Conservation (phyloP, 2,113 vertebrate species). For the Cromileptes altivelis region DNA sequence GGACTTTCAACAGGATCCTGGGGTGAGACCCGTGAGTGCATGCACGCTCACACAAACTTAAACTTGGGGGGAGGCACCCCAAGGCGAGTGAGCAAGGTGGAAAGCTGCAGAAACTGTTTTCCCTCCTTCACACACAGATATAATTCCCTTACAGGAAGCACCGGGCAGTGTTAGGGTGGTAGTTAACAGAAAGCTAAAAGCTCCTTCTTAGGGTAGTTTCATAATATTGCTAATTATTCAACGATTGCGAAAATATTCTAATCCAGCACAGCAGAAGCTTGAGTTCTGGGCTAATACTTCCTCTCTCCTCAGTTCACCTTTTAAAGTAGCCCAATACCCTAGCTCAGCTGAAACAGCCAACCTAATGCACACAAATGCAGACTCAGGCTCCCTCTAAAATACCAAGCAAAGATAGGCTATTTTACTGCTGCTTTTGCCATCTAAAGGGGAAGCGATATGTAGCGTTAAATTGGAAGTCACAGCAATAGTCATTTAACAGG, state of each 20-base stretch:
- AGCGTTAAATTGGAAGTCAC: constrained; percentile 77
- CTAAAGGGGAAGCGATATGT: constrained; percentile 67
- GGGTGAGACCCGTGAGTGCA: constrained; percentile 43
- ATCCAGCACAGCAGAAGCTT: constrained; percentile 14
- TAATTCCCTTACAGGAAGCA: constrained; percentile 20
- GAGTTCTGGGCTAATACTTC: constrained; percentile 24
- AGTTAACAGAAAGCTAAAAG: constrained; percentile 36
- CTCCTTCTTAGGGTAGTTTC: constrained; percentile 23
- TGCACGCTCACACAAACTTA: constrained; percentile 30
- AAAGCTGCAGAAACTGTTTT: constrained; percentile 29
- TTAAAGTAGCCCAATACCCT: constrained; percentile 50
- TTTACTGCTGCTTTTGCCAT: constrained; percentile 66
- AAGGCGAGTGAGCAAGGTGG: constrained; percentile 32
- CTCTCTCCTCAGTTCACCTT: constrained; percentile 50
- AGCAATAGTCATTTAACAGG: constrained; percentile 74
- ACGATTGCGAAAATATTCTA: constrained; percentile 19
- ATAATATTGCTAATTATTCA: constrained; percentile 55
- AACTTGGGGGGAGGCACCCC: constrained; percentile 39
- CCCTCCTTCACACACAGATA: constrained; percentile 1
- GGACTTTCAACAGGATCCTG: constrained; percentile 48
- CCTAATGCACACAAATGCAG: constrained; percentile 68
- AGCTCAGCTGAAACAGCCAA: constrained; percentile 64
- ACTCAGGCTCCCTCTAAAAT: constrained; percentile 62
- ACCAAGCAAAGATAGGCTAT: constrained; percentile 52
- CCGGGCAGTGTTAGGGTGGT: neutral